Percentiles rank a stretch among this genome's conserved stretches.
phyloP scores from a whole-genome alignment of 1,140 invertebrate species.

The Probaryconus sp. region DNA sequence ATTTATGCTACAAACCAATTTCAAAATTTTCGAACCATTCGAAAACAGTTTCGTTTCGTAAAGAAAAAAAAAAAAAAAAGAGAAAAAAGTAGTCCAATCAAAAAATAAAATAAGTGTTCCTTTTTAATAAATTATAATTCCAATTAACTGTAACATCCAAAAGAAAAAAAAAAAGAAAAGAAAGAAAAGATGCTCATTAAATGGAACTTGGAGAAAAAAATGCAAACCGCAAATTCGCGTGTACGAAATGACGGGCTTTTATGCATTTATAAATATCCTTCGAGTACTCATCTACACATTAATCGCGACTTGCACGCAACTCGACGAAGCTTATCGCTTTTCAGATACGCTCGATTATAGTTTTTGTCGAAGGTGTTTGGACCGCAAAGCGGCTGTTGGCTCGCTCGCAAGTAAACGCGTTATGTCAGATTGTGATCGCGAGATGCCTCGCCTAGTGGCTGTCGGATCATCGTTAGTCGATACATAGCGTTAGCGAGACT shows the following conservation, averaged over 20 bases:
- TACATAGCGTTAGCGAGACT: constrained; percentile 45
- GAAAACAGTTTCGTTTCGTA: too few species aligned
- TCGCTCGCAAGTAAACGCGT: constrained; percentile 48
- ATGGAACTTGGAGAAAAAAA: too few species aligned
- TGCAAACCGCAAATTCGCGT: constrained; percentile 5
- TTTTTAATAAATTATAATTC: too few species aligned
- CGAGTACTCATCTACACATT: constrained; percentile 6
- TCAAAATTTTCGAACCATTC: too few species aligned
- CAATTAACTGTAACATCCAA: too few species aligned
- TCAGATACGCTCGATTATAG: constrained; percentile 45
- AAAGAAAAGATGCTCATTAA: too few species aligned
- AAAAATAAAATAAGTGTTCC: too few species aligned
- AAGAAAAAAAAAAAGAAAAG: too few species aligned
- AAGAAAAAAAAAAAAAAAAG: too few species aligned
- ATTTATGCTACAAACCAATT: too few species aligned
- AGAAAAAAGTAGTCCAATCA: too few species aligned
- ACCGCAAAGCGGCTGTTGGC: constrained; percentile 9
- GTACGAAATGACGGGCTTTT: constrained; percentile 31
- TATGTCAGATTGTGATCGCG: constrained; percentile 62
- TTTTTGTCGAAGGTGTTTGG: constrained; percentile 50
- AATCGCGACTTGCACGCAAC: constrained; percentile 35
- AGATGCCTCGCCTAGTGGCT: constrained; percentile 52
- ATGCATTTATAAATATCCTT: constrained; percentile 40
- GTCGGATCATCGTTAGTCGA: constrained; percentile 64
- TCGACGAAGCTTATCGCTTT: constrained; percentile 29